A percentile compares a stretch with the other conserved stretches of the same genome.
These are phyloP conservation scores for Centruroides vittatus DNA, from an alignment of 1,140 invertebrate genomes.

Conservation along the genomic window DNA sequence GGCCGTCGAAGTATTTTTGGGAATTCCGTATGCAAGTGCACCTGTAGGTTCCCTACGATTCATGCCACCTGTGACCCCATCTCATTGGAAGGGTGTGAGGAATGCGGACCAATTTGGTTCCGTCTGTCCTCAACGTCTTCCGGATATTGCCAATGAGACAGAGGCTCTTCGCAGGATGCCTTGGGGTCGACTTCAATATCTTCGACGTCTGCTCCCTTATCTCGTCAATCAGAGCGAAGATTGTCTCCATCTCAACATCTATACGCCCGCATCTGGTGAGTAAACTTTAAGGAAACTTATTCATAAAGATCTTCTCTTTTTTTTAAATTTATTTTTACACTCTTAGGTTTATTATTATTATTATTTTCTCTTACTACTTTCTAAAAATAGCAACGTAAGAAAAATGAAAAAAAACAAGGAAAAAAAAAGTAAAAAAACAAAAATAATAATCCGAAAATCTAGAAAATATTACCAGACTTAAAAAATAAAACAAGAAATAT, in stretches of 20 bases:
- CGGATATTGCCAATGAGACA: constrained; percentile 52
- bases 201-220: constrained; percentile 68
- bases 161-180: constrained; percentile 51
- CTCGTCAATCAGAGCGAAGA: constrained; percentile 86
- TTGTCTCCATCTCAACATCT: constrained; percentile 92
- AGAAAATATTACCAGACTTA: too few relatives aligned
- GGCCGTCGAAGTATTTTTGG: constrained; percentile 27
- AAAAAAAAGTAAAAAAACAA: too few relatives aligned
- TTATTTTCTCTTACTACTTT: too few relatives aligned
- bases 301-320: background rate
- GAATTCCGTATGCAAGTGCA: constrained; percentile 66
- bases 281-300: background rate
- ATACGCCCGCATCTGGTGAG: constrained; percentile 48
- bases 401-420: too few relatives aligned
- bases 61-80: constrained; percentile 80
- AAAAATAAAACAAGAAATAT: too few relatives aligned
- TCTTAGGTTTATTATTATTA: too few relatives aligned
- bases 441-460: too few relatives aligned
- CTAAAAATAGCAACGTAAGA: too few relatives aligned
- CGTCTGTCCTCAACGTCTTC: constrained; percentile 34
- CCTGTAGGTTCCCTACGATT: constrained; percentile 76
- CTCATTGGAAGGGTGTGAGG: constrained; percentile 63
- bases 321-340: too few relatives aligned
- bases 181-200: constrained; percentile 63
- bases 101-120: constrained; percentile 23